Evolutionary conservation across 2,888 invertebrate species (phyloP), one percentile per base, ranked within the genome.

Genomic region (Pimpla rufipes): DNA sequence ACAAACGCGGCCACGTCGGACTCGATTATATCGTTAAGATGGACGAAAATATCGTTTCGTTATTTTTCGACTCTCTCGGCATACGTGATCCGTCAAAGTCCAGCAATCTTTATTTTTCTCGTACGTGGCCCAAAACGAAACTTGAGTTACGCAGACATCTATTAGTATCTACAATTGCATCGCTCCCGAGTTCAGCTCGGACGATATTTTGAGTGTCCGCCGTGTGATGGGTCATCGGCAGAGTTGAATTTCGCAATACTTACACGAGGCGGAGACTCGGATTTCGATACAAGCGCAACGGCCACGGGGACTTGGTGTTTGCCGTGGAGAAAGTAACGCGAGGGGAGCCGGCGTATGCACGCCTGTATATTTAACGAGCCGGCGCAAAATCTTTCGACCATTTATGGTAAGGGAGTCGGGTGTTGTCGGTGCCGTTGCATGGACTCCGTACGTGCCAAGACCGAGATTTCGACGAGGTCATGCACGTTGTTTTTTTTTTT

Each of bases 281-380:
- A 47, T 47, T 74, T 59, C 11, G 62, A 29, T 50, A 45, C 47
- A 16, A 45, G 23, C 47, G 10, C 4, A 75, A 64, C 62, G 18
- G 59, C 73, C 21, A 18, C 74, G 21, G 47, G 6, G 62, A 70
- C 59, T 73, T 79, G 73, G 64, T 85, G 42, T 87, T 85, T 85
- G 59, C 83, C 45, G 77, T 85, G 55, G 86, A 87, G 86, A 87
- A 87, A 87, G 86, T 82, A 62, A 76, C 42, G 79, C 50, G 79
- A 47, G 75, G 75, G 79, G 16, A 47, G 29, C 21, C 37, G 16
- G 16, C 10, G 67, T 70, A 62, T 52, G 42, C 18, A 10, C 16
- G 18, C 59, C 29, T 73, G 35, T 67, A 62, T 78, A 59, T 73
- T 79, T 70, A 70, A 79, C 67, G 79, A 79, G 52, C 47, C 66